Evolutionary conservation across 2,113 vertebrate species (phyloP), one percentile per base, ranked within the genome.

Genomic region (Pseudorhombus dupliciocellatus): DNA sequence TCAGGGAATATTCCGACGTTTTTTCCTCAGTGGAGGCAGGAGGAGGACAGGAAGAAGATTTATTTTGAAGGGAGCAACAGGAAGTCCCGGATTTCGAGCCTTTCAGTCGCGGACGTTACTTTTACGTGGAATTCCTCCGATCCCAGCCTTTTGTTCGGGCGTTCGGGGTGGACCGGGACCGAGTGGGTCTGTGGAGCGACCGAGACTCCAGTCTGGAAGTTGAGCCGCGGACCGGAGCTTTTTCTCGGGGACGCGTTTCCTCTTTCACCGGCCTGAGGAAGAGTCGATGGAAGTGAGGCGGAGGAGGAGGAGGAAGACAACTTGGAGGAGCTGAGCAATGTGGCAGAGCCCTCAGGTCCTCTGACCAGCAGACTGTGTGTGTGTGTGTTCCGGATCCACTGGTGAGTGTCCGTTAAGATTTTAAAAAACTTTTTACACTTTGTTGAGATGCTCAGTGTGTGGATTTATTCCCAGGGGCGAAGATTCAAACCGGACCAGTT

Each of bases 31-130:
- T 28, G 5, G 2, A 28, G 5, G 26, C 26, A 28, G 26, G 34
- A 37, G 34, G 34, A 12, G 12, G 11, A 12, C 8, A 21, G 21
- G 8, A 58, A 37, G 22, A 18, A 4, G 4, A 7, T 71, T 84
- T 84, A 81, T 72, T 84, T 75, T 84, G 78, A 68, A 81, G 40
- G 53, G 6, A 6, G 9, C 1, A 2, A 53, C 63, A 26, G 81
- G 81, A 84, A 80, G 73, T 71, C 0, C 0, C 1, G 0, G 0
- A 2, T 3, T 20, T 46, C n/a, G 10, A 26, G 11, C 6, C 22
- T 1, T 34, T 34, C 28, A 21, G 0, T n/a, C 55, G 20, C 9
- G 4, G 34, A 34, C 30, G 55, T 34, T 5, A 2, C n/a, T 40
- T 4, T 22, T n/a, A n/a, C 18, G 44, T 31, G 44, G 22, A 51